Percentiles rank a stretch among this genome's conserved stretches.
Conservation (phyloP, 2,113 vertebrate genomes). For the Brachyistius frenatus region DNA sequence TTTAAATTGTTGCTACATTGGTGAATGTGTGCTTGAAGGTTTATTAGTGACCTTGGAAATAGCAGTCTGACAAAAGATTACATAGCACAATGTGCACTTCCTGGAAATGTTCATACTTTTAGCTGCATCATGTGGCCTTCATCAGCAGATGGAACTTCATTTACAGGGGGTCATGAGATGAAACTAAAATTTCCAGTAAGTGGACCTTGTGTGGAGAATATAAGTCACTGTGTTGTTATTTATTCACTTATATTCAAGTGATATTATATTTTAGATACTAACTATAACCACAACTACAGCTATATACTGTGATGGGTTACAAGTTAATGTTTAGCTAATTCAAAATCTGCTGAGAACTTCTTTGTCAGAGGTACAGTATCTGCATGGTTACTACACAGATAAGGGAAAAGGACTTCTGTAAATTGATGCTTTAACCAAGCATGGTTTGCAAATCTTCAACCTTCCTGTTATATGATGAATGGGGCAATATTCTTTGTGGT, state of each 20-base stretch:
- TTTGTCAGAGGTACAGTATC: too few relatives aligned
- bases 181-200: neutral
- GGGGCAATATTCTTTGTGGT: too few relatives aligned
- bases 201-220: neutral
- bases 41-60: constrained; percentile 16
- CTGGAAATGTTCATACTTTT: too few relatives aligned
- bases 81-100: neutral
- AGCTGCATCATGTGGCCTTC: neutral
- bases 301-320: neutral
- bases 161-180: neutral
- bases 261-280: neutral
- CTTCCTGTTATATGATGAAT: constrained; percentile 2
- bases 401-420: neutral
- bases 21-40: constrained; percentile 15
- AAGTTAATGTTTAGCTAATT: too few relatives aligned
- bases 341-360: too few relatives aligned
- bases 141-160: neutral
- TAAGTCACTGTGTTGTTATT: neutral
- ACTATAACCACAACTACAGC: too few relatives aligned
- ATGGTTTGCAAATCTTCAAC: neutral
- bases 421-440: neutral
- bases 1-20: neutral
- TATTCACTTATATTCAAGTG: neutral
- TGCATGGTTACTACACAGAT: neutral
- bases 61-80: neutral